phyloP scores from a whole-genome alignment of 2,888 invertebrate genomes.

The Creontiades dilutus region DNA sequence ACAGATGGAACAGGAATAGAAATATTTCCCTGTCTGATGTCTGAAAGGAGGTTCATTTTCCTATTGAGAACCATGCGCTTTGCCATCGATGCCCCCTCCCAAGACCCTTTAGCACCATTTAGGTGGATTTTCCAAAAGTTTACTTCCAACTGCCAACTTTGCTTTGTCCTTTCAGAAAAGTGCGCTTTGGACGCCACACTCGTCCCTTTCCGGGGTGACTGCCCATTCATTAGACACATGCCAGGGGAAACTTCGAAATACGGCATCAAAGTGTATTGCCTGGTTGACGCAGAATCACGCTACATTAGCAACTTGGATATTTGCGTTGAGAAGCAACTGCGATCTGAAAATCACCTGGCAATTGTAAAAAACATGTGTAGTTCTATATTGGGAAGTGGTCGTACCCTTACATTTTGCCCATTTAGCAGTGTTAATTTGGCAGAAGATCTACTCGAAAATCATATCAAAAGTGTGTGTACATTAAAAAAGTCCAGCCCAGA shows the following conservation, averaged over 20 bases:
- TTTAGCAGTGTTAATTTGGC: neutral
- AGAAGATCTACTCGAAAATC: neutral
- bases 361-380: neutral
- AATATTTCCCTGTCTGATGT: slow-evolving; percentile 14
- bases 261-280: slow-evolving; percentile 19
- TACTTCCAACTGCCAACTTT: neutral
- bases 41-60: neutral
- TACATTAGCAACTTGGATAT: neutral
- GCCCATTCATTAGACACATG: neutral
- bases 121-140: neutral
- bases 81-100: neutral
- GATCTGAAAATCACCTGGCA: neutral
- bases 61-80: neutral
- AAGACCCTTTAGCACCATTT: neutral
- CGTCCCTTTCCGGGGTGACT: neutral
- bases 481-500: neutral
- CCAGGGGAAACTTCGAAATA: neutral
- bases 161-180: neutral
- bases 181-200: neutral
- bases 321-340: neutral
- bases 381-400: neutral
- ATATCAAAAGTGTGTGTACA: neutral
- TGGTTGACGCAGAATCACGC: neutral
- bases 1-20: slow-evolving; percentile 2
- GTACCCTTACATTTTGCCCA: neutral